Base-by-base conservation (phyloP, 2,797 vertebrate species). In the Adelosebastes latens region DNA sequence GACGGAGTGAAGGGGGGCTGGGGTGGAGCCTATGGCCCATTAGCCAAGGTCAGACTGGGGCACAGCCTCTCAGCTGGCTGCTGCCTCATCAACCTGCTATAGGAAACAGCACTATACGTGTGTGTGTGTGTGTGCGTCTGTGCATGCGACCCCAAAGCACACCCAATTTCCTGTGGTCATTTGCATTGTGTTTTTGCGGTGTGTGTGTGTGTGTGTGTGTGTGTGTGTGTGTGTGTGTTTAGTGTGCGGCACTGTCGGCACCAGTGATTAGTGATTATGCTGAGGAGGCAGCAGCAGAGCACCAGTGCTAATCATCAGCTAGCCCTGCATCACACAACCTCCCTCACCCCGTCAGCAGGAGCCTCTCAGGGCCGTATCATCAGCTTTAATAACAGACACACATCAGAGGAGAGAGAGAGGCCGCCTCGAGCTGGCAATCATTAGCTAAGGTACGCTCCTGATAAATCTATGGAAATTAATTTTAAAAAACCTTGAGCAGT, bases 191-290 rank as follows among this genome's bases (percentile, higher is more conserved):
- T 72, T 68, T 83, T 52, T 60, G 25, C 42, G 10, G 65, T 3
- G 39, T 46, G 65, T 62, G 34, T 42, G 56, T 79, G 55, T 39
- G 52, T 76, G 39, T 34, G 65, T 6, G 49, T 31, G 65, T 62
- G 32, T 39, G 61, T 7, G 46, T 39, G 64, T 58, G 32, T 39
- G 56, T 80, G 55, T 39, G 56, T 80, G 52, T 36, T 66, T 55
- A 12, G 75, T 72, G 69, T 61, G 77, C 34, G 77, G 72, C 55
- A 60, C 81, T 77, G 85, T 88, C 65, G 81, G 83, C 49, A 81
- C 82, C 67, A 81, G 91, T 95, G 94, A 95, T 95, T 94, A 94
- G 88, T 89, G 91, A 92, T 95, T 93, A 93, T 92, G 95, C 95
- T 96, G 95, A 95, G 91, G 80, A 88, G 87, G 94, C 94, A 93